Conservation (phyloP, 2,797 vertebrate species). For the Enteromius unitaeniatus region DNA sequence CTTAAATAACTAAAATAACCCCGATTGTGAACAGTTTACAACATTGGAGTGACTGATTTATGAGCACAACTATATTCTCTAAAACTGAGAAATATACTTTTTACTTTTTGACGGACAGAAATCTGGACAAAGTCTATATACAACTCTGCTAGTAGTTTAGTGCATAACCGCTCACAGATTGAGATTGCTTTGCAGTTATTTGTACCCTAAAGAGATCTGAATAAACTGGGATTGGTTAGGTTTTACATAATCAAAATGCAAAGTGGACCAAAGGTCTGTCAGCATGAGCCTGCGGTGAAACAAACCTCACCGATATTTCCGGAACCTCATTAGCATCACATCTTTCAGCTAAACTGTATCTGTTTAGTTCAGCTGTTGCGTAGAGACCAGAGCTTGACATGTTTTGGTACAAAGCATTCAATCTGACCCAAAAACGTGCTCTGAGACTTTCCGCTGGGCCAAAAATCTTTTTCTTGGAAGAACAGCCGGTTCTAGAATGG, state of each 20-base stretch:
- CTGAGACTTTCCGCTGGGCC: slow-evolving; percentile 15
- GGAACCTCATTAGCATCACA: slow-evolving; percentile 21
- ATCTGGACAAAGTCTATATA: neutral
- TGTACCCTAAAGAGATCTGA: neutral
- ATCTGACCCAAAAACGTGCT: slow-evolving; percentile 38
- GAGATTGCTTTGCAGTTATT: neutral
- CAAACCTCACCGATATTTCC: neutral
- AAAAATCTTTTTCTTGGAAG: slow-evolving; percentile 35
- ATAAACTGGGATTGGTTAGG: neutral
- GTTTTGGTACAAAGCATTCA: slow-evolving; percentile 27
- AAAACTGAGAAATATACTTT: neutral
- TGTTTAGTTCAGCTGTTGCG: slow-evolving; percentile 42
- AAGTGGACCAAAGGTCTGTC: slow-evolving; percentile 9
- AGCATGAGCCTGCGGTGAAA: slow-evolving; percentile 6
- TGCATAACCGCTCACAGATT: neutral
- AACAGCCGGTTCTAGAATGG: slow-evolving; percentile 43
- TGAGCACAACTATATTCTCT: neutral
- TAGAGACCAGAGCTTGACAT: slow-evolving; percentile 17
- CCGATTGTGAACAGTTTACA: neutral
- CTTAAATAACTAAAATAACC: neutral
- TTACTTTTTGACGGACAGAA: neutral
- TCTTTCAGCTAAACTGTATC: slow-evolving; percentile 6
- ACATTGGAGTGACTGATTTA: neutral
- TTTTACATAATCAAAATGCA: slow-evolving; percentile 5
- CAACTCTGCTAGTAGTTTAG: neutral